phyloP scores from a whole-genome alignment of 2,113 vertebrate species.

The Psittacus erithacus region DNA sequence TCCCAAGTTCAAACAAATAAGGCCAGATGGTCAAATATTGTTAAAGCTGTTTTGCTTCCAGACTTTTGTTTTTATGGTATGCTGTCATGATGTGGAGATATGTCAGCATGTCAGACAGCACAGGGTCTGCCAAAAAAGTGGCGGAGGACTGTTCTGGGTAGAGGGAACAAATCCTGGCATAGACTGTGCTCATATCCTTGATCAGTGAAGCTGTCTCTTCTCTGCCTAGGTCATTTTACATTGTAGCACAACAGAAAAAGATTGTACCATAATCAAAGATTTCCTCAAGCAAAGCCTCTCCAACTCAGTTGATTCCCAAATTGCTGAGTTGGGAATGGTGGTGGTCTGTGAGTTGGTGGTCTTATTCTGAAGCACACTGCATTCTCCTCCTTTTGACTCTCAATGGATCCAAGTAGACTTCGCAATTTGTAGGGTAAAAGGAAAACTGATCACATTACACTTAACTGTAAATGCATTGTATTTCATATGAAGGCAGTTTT shows the following conservation, averaged over 20 bases:
- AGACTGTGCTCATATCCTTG: neutral
- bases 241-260: neutral
- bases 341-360: neutral
- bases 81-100: neutral
- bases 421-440: neutral
- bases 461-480: neutral
- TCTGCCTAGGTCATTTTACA: neutral
- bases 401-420: neutral
- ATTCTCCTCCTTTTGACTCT: neutral
- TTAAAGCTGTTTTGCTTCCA: neutral
- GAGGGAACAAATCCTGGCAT: neutral
- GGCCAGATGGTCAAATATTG: neutral
- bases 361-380: neutral
- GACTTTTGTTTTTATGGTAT: neutral
- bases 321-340: neutral
- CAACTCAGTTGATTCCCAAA: neutral
- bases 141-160: neutral
- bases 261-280: neutral
- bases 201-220: fast-evolving
- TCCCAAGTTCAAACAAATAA: neutral
- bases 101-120: neutral
- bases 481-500: neutral
- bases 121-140: neutral
- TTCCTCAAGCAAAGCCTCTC: neutral
- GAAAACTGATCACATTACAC: neutral